These are phyloP conservation scores for Plebejus melissa DNA, from an alignment of 2,888 invertebrate genomes.

Conservation along the genomic window DNA sequence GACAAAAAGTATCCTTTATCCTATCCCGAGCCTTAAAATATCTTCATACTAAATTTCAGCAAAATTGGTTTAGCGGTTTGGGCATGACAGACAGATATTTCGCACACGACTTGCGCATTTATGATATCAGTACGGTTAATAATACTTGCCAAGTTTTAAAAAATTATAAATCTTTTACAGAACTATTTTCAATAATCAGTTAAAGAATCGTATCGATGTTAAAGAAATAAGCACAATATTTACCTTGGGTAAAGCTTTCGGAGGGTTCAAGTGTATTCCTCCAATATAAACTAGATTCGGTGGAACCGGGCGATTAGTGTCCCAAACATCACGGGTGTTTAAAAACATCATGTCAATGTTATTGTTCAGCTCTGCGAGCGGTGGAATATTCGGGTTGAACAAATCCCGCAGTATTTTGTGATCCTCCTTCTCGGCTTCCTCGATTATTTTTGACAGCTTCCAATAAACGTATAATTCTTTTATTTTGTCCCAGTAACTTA, in stretches of 20 bases:
- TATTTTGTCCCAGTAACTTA: slow-evolving; percentile 46
- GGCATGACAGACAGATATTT: no score
- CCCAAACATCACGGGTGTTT: slow-evolving; percentile 46
- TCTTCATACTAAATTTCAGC: no score
- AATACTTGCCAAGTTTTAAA: no score
- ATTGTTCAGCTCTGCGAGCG: slow-evolving; percentile 38
- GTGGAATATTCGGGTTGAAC: slow-evolving; percentile 40
- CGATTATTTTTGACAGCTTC: neutral
- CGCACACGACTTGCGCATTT: no score
- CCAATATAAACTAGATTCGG: slow-evolving; percentile 47
- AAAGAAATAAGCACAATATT: neutral
- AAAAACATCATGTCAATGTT: slow-evolving; percentile 49
- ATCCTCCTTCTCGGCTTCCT: slow-evolving; percentile 32
- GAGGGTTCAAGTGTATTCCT: slow-evolving; percentile 44
- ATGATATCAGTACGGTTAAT: no score
- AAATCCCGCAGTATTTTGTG: slow-evolving; percentile 36
- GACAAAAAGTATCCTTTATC: no score
- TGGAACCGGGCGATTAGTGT: slow-evolving; percentile 44
- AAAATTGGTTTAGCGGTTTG: no score
- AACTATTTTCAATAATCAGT: no score
- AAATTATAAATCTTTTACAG: no score
- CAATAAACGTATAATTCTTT: slow-evolving; percentile 39
- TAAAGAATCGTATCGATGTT: no score
- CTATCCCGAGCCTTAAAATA: no score
- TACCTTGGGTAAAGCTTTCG: slow-evolving; percentile 42